These are phyloP conservation scores for Lithosia quadra DNA, from an alignment of 2,888 invertebrate species.

Conservation along the genomic window DNA sequence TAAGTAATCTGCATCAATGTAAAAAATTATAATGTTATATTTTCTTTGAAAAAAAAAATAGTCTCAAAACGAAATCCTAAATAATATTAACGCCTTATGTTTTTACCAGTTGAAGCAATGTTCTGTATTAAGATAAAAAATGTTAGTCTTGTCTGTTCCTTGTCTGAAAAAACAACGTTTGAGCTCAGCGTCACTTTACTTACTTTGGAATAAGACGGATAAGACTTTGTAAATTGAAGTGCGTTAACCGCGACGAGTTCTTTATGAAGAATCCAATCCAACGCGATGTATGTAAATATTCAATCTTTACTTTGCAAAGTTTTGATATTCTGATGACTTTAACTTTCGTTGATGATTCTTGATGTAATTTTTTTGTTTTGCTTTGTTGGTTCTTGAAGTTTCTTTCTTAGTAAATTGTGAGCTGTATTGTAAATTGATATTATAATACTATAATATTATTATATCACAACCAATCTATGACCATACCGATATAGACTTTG, in stretches of 20 bases:
- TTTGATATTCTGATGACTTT: neutral
- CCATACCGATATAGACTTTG: neutral
- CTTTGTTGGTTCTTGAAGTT: no score
- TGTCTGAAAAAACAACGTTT: neutral
- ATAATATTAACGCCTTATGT: neutral
- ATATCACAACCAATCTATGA: neutral
- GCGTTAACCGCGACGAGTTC: neutral
- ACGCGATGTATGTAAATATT: neutral
- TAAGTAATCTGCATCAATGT: no score
- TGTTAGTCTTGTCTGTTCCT: neutral
- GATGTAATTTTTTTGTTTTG: no score
- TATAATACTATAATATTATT: no score
- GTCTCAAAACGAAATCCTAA: neutral
- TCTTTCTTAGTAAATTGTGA: no score
- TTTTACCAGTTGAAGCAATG: neutral
- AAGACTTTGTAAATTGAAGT: conserved; percentile 1
- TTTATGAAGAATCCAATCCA: conserved; percentile 1
- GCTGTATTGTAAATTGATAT: no score
- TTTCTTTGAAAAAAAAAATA: no score
- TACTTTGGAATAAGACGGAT: neutral
- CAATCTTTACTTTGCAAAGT: neutral
- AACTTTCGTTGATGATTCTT: neutral
- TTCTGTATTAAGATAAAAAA: neutral
- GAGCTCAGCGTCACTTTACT: neutral
- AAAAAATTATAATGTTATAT: no score